Conservation (phyloP, 2,113 vertebrate species). For the Sialia sialis region DNA sequence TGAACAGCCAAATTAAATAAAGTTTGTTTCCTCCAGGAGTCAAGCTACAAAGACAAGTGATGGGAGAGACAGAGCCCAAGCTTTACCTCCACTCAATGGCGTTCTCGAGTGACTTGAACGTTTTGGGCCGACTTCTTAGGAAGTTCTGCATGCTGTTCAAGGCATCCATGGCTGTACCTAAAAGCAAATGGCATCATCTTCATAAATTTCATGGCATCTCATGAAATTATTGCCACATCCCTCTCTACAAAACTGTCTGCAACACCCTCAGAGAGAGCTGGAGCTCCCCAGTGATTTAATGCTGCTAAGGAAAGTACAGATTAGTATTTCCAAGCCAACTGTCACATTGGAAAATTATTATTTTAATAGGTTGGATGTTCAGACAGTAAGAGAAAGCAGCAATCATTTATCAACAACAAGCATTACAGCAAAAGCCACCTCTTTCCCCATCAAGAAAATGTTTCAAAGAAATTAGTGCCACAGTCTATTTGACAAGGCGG, state of each 20-base stretch:
- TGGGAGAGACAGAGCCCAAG: neutral
- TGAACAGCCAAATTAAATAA: neutral
- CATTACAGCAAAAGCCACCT: neutral
- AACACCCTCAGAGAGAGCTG: neutral
- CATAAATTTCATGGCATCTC: neutral
- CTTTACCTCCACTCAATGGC: slow-evolving; percentile 97
- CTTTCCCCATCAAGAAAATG: neutral
- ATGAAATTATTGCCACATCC: neutral
- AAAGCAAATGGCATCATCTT: neutral
- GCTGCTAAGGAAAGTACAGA: neutral
- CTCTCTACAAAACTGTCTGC: neutral
- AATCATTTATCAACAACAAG: neutral
- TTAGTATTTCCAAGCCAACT: neutral
- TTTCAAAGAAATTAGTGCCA: neutral
- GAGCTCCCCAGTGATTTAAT: neutral
- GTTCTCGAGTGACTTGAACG: slow-evolving; percentile 95
- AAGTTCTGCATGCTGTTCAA: slow-evolving; percentile 99
- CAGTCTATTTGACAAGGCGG: neutral
- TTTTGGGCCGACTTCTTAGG: slow-evolving; percentile 95
- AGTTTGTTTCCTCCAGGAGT: neutral
- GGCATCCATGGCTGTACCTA: slow-evolving; percentile 98
- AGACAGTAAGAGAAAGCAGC: neutral
- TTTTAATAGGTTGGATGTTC: neutral
- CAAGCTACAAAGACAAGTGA: neutral
- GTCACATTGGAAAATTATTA: neutral